Conservation (phyloP, 2,888 invertebrate species). For the Latrodectus hesperus region DNA sequence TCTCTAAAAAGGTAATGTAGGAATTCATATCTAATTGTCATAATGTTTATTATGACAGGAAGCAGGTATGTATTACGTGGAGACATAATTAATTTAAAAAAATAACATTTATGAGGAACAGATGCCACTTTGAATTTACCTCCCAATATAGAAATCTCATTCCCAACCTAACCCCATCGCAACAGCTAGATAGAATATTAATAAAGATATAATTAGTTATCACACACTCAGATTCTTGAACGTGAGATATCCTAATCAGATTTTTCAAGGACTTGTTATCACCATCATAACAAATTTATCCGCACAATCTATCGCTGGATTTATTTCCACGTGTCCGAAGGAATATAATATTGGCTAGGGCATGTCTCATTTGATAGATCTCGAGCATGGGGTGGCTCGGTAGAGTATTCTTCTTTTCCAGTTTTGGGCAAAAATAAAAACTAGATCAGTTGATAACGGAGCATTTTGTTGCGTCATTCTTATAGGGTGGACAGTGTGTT, state of each 20-base stretch:
- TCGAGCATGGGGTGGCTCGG: not conserved
- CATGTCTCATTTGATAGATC: not conserved
- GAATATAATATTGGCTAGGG: no score
- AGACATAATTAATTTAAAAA: not conserved
- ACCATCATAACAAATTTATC: not conserved
- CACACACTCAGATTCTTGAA: not conserved
- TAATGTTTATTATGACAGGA: no score
- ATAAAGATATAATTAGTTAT: not conserved
- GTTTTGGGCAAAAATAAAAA: not conserved
- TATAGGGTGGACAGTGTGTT: constrained; percentile 13
- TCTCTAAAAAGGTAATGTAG: no score
- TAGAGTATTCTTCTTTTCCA: not conserved
- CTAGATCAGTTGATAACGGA: not conserved
- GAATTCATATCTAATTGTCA: no score
- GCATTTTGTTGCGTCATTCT: constrained; percentile 12
- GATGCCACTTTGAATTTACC: not conserved
- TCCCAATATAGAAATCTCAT: not conserved
- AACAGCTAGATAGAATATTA: not conserved
- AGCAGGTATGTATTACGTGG: no score
- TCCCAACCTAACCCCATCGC: not conserved
- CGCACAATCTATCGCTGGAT: no score
- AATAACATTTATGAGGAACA: not conserved
- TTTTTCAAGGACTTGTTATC: constrained; percentile 1
- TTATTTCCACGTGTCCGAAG: no score
- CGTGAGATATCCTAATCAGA: not conserved